Evolutionary conservation across 2,113 vertebrate species (phyloP), one percentile per base, ranked within the genome.

Genomic region (Brachypteracias leptosomus): DNA sequence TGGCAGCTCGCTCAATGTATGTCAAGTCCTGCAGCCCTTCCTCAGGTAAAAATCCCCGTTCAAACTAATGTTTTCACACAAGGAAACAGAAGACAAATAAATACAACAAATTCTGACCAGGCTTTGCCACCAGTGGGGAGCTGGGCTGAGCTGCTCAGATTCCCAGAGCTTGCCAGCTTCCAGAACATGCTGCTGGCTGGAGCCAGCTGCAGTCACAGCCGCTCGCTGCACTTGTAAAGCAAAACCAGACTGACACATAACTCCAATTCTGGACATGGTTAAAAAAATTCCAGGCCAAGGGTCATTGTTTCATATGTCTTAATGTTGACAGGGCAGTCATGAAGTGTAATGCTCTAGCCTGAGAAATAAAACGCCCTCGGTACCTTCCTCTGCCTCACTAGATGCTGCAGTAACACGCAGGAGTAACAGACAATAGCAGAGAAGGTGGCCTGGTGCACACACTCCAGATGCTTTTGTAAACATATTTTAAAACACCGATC

Each of bases 401-500:
- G 78, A 76, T 38, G 26, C 57, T 89, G 72, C 66, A 76, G 88
- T 6, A n/a, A 25, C 73, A 75, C 7, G 20, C 73, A 78, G 91
- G 20, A 36, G 35, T 79, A 79, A 61, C 1, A 79, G 19, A 73
- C 76, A 87, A 78, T 78, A 81, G 73, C 83, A 87, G 78, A 70
- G 79, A 87, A 85, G 40, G 19, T 11, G 54, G 33, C 16, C 28
- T 63, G 49, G 73, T 72, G n/a, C n/a, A 59, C 40, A 59, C 70
- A 85, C 40, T 68, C 44, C n/a, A 94, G 82, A 82, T 78, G 82
- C 44, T 36, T 86, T 73, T 65, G 40, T 47, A 95, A 97, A 93
- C 78, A 79, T 90, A 73, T 75, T 73, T 91, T 47, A 93, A 86
- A 89, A 52, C 87, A 92, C 61, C 81, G 61, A 86, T 70, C 71